Base-by-base conservation (phyloP, 1,140 invertebrate genomes). In the Drosophila setifemur region DNA sequence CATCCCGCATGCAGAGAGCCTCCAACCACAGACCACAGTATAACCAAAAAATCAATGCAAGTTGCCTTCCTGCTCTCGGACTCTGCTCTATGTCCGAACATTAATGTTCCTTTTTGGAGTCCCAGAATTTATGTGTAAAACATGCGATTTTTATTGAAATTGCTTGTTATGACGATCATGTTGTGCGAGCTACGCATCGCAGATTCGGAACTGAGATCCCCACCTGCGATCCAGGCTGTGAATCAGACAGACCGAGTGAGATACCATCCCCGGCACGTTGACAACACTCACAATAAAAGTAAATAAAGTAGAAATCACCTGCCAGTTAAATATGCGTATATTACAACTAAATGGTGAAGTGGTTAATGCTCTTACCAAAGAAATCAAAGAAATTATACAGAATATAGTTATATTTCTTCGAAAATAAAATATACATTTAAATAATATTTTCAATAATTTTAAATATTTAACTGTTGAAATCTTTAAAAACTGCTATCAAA, bases 101-200 rank as follows among this genome's bases (percentile, higher is more conserved):
- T 39, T 45, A n/a, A 63, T 44, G 49, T 28, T 18, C 14, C 19
- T 23, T 54, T 45, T 9, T 3, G 37, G n/a, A n/a, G 25, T 18
- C 1, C n/a, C 19, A 74, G 77, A 77, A 82, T 82, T 82, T 82
- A 64, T 67, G 39, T 77, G 76, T 81, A 81, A 81, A 73, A 85
- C 75, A 83, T 74, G 71, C 64, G 66, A 85, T 75, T 79, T 72
- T 74, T 79, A 79, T 86, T 79, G 74, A 74, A 70, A 85, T 75
- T 73, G 55, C 60, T 85, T 85, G 79, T 71, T 71, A 58, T 61
- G 57, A 61, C 28, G 57, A 58, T 78, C 73, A 49, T 66, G 70
- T 54, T 48, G 53, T 57, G 53, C 55, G 44, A 61, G 35, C 48
- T 50, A 85, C 63, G 63, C 74, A 55, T 40, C 31, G 35, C 44